Evolutionary conservation across 2,888 invertebrate species (phyloP).

Genomic region (Uropetala carovei): DNA sequence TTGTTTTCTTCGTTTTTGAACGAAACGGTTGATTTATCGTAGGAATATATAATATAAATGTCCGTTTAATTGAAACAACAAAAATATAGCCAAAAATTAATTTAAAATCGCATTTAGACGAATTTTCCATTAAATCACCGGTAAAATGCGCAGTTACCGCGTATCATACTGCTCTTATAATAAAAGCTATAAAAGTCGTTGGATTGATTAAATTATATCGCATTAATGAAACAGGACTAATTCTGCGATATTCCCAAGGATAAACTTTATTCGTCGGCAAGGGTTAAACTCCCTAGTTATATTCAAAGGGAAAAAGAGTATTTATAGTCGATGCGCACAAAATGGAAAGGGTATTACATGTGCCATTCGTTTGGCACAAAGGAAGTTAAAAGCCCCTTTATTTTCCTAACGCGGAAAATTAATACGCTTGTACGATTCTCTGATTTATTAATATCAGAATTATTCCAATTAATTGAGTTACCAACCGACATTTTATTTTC

Average conservation of each 20-base stretch:
- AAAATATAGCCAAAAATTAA: too few relatives aligned
- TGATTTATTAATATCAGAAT: constrained; percentile 12
- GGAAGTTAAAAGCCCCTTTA: background rate
- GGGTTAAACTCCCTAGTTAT: background rate
- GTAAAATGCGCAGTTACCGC: too few relatives aligned
- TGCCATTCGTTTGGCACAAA: background rate
- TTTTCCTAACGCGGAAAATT: background rate
- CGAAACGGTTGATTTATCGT: too few relatives aligned
- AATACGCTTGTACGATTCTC: background rate
- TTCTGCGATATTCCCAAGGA: background rate
- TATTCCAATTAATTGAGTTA: constrained; percentile 32
- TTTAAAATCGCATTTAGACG: too few relatives aligned
- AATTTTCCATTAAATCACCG: too few relatives aligned
- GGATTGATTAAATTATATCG: background rate
- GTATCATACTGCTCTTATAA: too few relatives aligned
- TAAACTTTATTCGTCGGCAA: background rate
- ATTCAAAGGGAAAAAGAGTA: background rate
- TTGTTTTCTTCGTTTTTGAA: too few relatives aligned
- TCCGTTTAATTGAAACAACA: too few relatives aligned
- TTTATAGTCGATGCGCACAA: background rate
- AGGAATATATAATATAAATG: too few relatives aligned
- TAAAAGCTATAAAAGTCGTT: too few relatives aligned
- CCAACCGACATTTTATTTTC: background rate
- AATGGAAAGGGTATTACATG: background rate
- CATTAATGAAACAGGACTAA: background rate